Conservation (phyloP, 1,140 invertebrate species). For the Chymomyza costata region DNA sequence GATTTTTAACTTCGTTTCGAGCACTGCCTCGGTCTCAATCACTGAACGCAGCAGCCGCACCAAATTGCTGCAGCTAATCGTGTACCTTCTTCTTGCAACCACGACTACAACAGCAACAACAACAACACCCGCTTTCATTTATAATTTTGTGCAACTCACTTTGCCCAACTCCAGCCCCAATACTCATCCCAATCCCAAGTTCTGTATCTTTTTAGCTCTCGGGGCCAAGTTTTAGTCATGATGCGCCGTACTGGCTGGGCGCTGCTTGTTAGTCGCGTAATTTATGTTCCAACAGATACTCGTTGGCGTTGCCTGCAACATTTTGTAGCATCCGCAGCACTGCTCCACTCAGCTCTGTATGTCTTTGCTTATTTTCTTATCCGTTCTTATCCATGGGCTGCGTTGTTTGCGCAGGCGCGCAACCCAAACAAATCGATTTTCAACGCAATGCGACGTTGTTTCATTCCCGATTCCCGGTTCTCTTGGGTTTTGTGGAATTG, state of each 20-base stretch:
- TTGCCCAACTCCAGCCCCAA: constrained; percentile 15
- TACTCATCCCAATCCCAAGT: constrained; percentile 1
- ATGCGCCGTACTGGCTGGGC: constrained; percentile 30
- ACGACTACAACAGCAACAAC: constrained; percentile 14
- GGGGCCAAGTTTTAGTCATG: constrained; percentile 30
- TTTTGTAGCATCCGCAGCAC: constrained; percentile 9
- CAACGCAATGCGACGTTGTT: constrained; percentile 60
- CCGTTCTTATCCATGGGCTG: constrained; percentile 66
- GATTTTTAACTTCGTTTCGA: constrained; percentile 75
- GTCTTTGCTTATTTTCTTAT: constrained; percentile 70
- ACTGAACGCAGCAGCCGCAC: constrained; percentile 62
- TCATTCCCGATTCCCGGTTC: constrained; percentile 16
- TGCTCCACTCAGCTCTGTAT: constrained; percentile 28
- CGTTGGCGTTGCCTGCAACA: constrained; percentile 64
- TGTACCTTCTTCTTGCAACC: constrained; percentile 26
- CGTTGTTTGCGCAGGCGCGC: constrained; percentile 74
- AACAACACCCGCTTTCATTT: constrained; percentile 66
- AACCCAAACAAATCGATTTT: constrained; percentile 75
- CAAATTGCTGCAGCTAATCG: constrained; percentile 71
- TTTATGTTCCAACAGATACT: constrained; percentile 74
- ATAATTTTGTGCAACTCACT: constrained; percentile 69
- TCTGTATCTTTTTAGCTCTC: constrained; percentile 59
- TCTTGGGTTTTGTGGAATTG: too few species aligned
- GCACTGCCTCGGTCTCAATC: constrained; percentile 68
- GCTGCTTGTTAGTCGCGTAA: constrained; percentile 75